These are phyloP conservation scores for Clarias pachynema DNA, from an alignment of 2,797 vertebrate genomes.

Conservation along the genomic window DNA sequence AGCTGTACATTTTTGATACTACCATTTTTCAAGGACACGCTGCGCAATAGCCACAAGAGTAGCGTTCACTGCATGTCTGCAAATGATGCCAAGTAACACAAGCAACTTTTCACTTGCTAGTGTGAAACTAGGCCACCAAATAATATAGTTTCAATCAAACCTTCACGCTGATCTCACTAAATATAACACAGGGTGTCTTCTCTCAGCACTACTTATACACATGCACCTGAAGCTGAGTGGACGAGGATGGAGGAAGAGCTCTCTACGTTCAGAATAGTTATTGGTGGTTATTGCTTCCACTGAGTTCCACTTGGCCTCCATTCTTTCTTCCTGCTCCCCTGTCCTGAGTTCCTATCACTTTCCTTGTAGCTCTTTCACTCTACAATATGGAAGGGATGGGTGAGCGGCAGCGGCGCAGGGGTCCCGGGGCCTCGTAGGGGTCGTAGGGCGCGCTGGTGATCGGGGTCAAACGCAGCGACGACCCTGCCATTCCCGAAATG, in stretches of 20 bases:
- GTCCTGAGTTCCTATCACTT: conserved; percentile 45
- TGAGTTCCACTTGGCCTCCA: conserved; percentile 2
- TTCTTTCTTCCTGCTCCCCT: conserved; percentile 30
- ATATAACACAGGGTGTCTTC: conserved; percentile 2
- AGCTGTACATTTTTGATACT: neutral
- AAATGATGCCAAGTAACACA: neutral
- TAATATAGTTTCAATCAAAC: neutral
- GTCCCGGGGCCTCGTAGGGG: conserved; percentile 82
- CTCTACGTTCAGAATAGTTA: conserved; percentile 21
- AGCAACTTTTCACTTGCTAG: neutral
- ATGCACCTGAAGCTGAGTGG: conserved; percentile 35
- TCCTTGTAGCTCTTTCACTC: conserved; percentile 56
- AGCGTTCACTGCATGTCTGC: neutral
- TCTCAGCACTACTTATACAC: conserved; percentile 18
- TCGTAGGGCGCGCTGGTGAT: conserved; percentile 83
- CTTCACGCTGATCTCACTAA: neutral
- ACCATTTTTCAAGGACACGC: no score
- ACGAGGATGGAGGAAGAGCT: conserved; percentile 7
- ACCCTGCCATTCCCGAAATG: conserved; percentile 88
- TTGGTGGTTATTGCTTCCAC: conserved; percentile 45
- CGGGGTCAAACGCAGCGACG: conserved; percentile 84
- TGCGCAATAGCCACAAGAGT: neutral
- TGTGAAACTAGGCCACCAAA: neutral
- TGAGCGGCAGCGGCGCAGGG: conserved; percentile 81
- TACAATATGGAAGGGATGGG: conserved; percentile 93